Evolutionary conservation across 2,797 vertebrate genomes (phyloP).

Genomic region (Sebastes minor): DNA sequence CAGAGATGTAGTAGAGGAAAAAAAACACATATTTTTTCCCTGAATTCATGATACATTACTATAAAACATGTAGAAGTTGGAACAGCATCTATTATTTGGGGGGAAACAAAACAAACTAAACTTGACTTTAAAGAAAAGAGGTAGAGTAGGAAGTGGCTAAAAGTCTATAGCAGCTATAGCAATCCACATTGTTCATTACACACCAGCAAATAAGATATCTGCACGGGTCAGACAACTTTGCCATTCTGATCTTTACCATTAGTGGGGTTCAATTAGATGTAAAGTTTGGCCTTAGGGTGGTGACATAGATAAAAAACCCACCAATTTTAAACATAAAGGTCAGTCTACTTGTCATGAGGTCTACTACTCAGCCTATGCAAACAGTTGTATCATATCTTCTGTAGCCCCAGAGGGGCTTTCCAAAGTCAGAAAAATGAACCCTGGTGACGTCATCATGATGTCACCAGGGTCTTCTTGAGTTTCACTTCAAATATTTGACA

Average conservation of each 20-base stretch:
- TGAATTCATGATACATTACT: background rate
- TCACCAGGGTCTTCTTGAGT: background rate
- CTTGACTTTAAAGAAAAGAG: background rate
- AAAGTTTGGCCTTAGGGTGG: background rate
- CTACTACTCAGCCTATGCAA: background rate
- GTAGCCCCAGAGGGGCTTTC: too few relatives aligned
- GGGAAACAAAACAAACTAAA: background rate
- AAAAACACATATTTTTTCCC: background rate
- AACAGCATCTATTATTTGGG: rapidly evolving
- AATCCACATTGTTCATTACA: background rate
- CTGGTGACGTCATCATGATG: background rate
- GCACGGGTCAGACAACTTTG: background rate
- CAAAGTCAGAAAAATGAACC: background rate
- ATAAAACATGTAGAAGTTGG: background rate
- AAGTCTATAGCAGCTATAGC: background rate
- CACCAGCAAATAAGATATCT: background rate
- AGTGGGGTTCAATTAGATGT: background rate
- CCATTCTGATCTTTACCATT: background rate
- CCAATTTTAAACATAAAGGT: background rate
- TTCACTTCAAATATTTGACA: background rate
- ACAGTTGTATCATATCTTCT: background rate
- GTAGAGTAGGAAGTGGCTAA: background rate
- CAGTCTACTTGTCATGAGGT: background rate
- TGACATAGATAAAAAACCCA: background rate
- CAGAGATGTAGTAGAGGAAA: background rate